Conservation (phyloP, 2,888 invertebrate species). For the Slavum lentiscoides region DNA sequence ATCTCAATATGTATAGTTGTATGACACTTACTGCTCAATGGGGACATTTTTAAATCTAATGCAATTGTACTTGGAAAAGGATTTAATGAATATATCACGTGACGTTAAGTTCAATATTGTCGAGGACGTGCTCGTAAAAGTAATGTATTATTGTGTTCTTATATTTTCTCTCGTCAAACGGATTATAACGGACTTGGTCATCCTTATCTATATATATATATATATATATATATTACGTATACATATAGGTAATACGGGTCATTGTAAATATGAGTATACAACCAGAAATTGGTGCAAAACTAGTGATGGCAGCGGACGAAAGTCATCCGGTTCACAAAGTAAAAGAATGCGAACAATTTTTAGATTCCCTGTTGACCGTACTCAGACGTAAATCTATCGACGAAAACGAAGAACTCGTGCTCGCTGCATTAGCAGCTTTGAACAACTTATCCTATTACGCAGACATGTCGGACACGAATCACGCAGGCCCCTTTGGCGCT, state of each 20-base stretch:
- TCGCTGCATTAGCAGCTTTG: slow-evolving; percentile 78
- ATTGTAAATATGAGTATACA: slow-evolving; percentile 82
- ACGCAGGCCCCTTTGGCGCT: slow-evolving; percentile 60
- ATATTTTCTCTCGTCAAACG: not conserved
- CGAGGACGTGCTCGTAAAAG: slow-evolving; percentile 73
- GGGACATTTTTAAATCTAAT: slow-evolving; percentile 64
- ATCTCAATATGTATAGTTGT: slow-evolving; percentile 62
- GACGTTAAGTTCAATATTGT: slow-evolving; percentile 60
- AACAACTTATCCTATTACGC: slow-evolving; percentile 84
- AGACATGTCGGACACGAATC: slow-evolving; percentile 60
- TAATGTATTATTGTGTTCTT: slow-evolving; percentile 57
- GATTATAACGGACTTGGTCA: too few species aligned
- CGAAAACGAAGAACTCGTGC: slow-evolving; percentile 73
- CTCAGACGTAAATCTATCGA: slow-evolving; percentile 60
- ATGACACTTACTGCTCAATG: slow-evolving; percentile 65
- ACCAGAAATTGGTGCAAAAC: slow-evolving; percentile 72
- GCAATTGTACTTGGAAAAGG: slow-evolving; percentile 63
- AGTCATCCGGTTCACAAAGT: slow-evolving; percentile 26
- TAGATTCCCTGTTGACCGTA: slow-evolving; percentile 60
- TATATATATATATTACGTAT: too few species aligned
- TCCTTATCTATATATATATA: too few species aligned
- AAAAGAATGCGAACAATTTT: slow-evolving; percentile 55
- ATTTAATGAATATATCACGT: slow-evolving; percentile 55
- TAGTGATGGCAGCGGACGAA: slow-evolving; percentile 61
- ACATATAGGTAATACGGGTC: slow-evolving; percentile 72